A percentile compares a stretch with the other conserved stretches of the same genome.
These are phyloP conservation scores for Syngnathus floridae DNA, from an alignment of 2,113 vertebrate genomes.

Conservation along the genomic window DNA sequence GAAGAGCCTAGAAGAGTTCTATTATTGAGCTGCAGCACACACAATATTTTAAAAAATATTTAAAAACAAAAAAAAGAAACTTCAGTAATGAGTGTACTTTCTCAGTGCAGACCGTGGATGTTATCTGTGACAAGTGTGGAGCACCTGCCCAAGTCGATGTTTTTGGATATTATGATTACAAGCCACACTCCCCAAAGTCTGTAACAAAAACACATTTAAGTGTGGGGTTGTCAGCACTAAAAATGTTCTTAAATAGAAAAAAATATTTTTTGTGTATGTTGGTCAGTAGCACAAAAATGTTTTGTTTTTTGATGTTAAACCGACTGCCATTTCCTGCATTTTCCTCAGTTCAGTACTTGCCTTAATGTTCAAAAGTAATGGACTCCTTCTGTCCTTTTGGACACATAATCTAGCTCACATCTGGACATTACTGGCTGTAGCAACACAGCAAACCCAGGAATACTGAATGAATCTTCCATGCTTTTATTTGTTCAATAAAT, in stretches of 20 bases:
- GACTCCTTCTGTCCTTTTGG: conserved; percentile 40
- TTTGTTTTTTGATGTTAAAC: conserved; percentile 54
- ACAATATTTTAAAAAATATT: conserved; percentile 39
- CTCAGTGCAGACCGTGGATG: conserved; percentile 47
- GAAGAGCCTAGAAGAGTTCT: conserved; percentile 47
- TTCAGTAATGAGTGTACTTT: conserved; percentile 50
- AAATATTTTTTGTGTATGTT: conserved; percentile 64
- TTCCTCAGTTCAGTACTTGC: conserved; percentile 69
- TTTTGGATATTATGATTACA: conserved; percentile 42
- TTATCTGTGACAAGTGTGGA: conserved; percentile 56
- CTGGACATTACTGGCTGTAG: conserved; percentile 14
- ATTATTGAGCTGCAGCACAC: conserved; percentile 48
- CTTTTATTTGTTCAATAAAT: conserved; percentile 62
- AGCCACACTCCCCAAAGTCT: conserved; percentile 44
- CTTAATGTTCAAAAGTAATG: conserved; percentile 69
- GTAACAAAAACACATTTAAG: conserved; percentile 16
- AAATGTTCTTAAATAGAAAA: conserved; percentile 49
- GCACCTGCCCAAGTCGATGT: conserved; percentile 49
- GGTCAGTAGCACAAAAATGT: conserved; percentile 72
- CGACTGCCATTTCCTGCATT: conserved; percentile 64
- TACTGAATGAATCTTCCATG: conserved; percentile 58
- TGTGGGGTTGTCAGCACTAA: conserved; percentile 29
- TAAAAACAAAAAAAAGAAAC: conserved; percentile 18
- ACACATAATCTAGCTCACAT: conserved; percentile 26
- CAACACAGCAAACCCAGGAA: conserved; percentile 25